Evolutionary conservation across 2,113 vertebrate species (phyloP).

Genomic region (Phrynosoma platyrhinos): DNA sequence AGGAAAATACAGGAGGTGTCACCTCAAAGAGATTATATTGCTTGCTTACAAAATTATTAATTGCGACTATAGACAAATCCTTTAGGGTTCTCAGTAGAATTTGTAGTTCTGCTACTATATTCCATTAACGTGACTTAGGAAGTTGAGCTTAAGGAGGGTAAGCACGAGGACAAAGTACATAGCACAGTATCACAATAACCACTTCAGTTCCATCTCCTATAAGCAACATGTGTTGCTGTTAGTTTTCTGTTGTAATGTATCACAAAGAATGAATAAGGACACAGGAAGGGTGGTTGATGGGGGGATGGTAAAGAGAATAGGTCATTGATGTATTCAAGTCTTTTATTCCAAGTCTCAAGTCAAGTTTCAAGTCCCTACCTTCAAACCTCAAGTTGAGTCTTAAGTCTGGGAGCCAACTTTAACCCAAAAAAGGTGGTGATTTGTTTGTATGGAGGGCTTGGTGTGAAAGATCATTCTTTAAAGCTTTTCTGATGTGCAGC

Average conservation of each 20-base stretch:
- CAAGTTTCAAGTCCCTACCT: no score
- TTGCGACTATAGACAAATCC: slow-evolving; percentile 73
- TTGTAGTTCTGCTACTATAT: not conserved
- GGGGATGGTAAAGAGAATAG: not conserved
- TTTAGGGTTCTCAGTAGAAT: not conserved
- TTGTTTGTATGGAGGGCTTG: no score
- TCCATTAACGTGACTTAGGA: not conserved
- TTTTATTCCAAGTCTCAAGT: no score
- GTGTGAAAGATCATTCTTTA: no score
- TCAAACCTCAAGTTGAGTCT: no score
- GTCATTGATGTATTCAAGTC: no score
- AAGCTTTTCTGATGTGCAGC: no score
- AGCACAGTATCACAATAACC: not conserved
- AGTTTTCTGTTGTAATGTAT: not conserved
- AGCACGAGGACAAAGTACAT: not conserved
- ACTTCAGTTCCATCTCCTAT: not conserved
- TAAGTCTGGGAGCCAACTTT: no score
- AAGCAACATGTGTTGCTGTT: not conserved
- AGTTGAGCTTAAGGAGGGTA: not conserved
- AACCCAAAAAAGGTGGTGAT: no score
- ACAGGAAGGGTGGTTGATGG: not conserved
- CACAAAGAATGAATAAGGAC: not conserved
- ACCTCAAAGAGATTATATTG: slow-evolving; percentile 66
- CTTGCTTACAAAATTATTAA: slow-evolving; percentile 74
- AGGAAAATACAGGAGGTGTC: slow-evolving; percentile 57